Percentiles rank a stretch among this genome's conserved stretches.
Conservation (phyloP, 2,797 vertebrate species). For the Staurois parvus region DNA sequence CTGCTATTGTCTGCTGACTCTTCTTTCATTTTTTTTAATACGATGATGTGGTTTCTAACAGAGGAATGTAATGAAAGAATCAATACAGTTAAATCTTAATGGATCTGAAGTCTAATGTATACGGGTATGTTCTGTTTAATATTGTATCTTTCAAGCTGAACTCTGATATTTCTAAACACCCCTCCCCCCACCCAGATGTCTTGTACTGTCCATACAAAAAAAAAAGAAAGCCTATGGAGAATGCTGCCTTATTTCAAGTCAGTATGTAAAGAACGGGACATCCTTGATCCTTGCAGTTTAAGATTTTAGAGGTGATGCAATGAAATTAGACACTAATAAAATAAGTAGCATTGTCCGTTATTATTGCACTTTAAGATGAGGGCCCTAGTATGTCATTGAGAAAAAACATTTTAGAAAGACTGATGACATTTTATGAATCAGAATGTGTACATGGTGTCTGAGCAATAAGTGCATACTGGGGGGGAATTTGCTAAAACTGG, state of each 20-base stretch:
- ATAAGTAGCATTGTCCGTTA: conserved; percentile 72
- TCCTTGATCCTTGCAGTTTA: conserved; percentile 67
- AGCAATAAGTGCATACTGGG: conserved; percentile 56
- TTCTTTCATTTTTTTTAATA: conserved; percentile 63
- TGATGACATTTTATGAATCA: conserved; percentile 42
- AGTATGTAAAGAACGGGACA: conserved; percentile 65
- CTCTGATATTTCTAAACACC: conserved; percentile 68
- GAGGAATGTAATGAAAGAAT: conserved; percentile 56
- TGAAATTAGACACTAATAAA: conserved; percentile 70
- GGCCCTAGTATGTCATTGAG: conserved; percentile 71
- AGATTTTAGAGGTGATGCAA: conserved; percentile 71
- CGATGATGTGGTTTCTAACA: conserved; percentile 43
- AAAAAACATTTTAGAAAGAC: conserved; percentile 69
- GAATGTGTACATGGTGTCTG: conserved; percentile 46
- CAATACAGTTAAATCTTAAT: conserved; percentile 63
- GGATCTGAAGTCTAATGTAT: conserved; percentile 64
- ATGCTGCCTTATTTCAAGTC: conserved; percentile 57
- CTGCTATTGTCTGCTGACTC: conserved; percentile 43
- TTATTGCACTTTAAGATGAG: conserved; percentile 77
- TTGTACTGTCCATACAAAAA: conserved; percentile 65
- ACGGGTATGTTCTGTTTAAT: conserved; percentile 64
- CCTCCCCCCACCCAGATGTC: conserved; percentile 58
- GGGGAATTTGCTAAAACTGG: no score
- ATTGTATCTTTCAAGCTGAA: conserved; percentile 60
- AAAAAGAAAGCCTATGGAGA: conserved; percentile 54